phyloP scores from a whole-genome alignment of 2,113 vertebrate genomes.

The Ranitomeya variabilis region DNA sequence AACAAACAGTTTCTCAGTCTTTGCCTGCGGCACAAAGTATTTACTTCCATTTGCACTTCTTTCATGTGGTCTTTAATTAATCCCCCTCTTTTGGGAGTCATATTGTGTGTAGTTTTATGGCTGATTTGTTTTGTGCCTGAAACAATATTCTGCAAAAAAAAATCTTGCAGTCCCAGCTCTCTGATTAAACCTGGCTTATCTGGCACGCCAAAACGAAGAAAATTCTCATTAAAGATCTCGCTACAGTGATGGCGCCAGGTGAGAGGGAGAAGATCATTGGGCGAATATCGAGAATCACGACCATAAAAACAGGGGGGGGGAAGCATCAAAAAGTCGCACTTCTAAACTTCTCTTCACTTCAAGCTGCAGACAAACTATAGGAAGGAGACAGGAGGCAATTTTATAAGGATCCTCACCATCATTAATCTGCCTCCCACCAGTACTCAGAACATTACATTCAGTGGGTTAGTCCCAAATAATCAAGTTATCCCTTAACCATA shows the following conservation, averaged over 20 bases:
- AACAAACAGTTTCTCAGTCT: conserved; percentile 34
- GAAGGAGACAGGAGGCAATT: neutral
- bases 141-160: conserved; percentile 31
- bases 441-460: neutral
- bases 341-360: neutral
- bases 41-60: conserved; percentile 48
- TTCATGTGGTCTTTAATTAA: conserved; percentile 52
- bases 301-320: neutral
- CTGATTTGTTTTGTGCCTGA: conserved; percentile 46
- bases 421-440: neutral
- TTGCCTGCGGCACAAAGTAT: conserved; percentile 33
- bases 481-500: too few relatives aligned
- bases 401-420: neutral
- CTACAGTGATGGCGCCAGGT: neutral
- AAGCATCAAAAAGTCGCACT: neutral
- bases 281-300: neutral
- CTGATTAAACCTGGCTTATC: neutral
- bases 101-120: conserved; percentile 40
- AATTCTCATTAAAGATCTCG: neutral
- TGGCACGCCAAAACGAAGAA: neutral
- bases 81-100: conserved; percentile 49
- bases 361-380: neutral
- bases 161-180: conserved; percentile 22
- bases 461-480: too few relatives aligned
- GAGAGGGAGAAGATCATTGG: neutral